Evolutionary conservation across 2,113 vertebrate species (phyloP), one percentile per base, ranked within the genome.

Genomic region (Hippocampus zosterae): DNA sequence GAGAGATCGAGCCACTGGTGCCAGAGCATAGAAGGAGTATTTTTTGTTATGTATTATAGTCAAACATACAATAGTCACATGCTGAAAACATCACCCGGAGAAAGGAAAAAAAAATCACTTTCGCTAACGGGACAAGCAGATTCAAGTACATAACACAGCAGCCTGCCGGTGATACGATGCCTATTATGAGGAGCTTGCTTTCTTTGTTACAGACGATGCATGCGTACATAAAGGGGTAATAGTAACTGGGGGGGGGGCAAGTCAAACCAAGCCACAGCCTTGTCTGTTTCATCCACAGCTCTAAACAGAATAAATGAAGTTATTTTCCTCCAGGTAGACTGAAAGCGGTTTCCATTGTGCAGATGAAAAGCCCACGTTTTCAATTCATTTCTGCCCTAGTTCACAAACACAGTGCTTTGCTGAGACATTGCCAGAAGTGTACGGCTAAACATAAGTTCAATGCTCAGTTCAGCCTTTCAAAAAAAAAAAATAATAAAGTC

Each of bases 401-500:
- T 78, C 72, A 57, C 9, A 33, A 64, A 68, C 67, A 56, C 41
- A 21, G 46, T n/a, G 64, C 48, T 67, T 52, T 50, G 75, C 48
- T 18, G 42, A 71, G 73, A 80, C 68, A 66, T 65, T 55, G 74
- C 76, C 70, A 72, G 68, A 69, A 62, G 77, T 75, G 71, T 62
- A 62, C 65, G 46, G 67, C 73, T 73, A 65, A 74, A 61, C 62
- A 61, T 75, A 77, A 75, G 70, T 69, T 52, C 72, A 63, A 19
- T 68, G 59, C 19, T 23, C 9, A 29, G 53, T 44, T 21, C 53
- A 59, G n/a, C 13, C 65, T 65, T 56, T 25, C 41, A 65, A 46
- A 8, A 46, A 13, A 62, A 4, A 40, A 11, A 61, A 12, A 41
- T 3, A 13, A 67, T 66, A 41, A 80, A 21, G 74, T 64, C 75